These are phyloP conservation scores for Toxostoma redivivum DNA, from an alignment of 2,113 vertebrate species.

Conservation along the genomic window DNA sequence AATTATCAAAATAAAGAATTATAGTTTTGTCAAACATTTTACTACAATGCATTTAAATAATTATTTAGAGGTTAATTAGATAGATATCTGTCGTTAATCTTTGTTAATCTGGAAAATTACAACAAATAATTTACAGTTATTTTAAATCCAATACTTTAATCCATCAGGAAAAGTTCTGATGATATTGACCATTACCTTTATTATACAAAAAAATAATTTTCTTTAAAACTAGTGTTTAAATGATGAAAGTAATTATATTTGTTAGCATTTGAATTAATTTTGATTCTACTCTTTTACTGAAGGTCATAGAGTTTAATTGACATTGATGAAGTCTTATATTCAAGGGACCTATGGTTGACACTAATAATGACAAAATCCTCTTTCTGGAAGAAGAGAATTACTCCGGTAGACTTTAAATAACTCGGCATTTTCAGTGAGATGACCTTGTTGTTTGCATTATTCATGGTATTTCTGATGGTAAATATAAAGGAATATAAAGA, in stretches of 20 bases:
- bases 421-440: background rate
- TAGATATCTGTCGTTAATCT: background rate
- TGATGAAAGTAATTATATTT: conserved; percentile 8
- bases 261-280: conserved; percentile 29
- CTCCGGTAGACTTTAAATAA: conserved; percentile 2
- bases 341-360: conserved; percentile 23
- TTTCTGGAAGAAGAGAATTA: conserved; percentile 19
- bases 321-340: conserved; percentile 43
- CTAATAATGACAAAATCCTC: conserved; percentile 45
- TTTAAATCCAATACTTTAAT: background rate
- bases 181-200: background rate
- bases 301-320: conserved; percentile 59
- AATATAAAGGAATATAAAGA: conserved; percentile 3
- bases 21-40: background rate
- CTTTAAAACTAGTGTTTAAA: conserved; percentile 15
- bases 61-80: background rate
- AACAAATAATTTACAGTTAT: background rate
- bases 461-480: background rate
- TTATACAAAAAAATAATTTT: background rate
- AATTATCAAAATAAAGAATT: background rate
- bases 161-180: background rate
- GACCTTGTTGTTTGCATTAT: conserved; percentile 47
- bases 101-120: conserved; percentile 5
- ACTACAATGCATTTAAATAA: background rate
- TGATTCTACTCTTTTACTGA: conserved; percentile 14